Evolutionary conservation across 1,140 invertebrate species (phyloP).

Genomic region (Helicoverpa armigera): DNA sequence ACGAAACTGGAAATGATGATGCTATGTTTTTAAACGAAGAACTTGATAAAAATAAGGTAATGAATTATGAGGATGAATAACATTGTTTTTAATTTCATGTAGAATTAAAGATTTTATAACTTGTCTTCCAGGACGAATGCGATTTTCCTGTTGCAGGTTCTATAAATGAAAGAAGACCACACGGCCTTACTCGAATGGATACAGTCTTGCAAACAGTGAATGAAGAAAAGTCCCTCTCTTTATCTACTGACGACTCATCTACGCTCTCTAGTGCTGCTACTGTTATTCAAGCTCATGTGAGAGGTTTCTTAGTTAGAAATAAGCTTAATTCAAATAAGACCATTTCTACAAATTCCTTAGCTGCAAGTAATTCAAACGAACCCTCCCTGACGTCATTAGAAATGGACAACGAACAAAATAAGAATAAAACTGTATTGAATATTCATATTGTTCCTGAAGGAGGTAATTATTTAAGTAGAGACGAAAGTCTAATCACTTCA

Average conservation of each 20-base stretch:
- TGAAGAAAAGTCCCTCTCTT: slow-evolving; percentile 82
- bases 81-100: neutral
- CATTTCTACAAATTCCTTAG: slow-evolving; percentile 66
- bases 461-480: slow-evolving; percentile 72
- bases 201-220: slow-evolving; percentile 83
- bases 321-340: slow-evolving; percentile 75
- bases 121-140: slow-evolving; percentile 65
- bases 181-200: slow-evolving; percentile 79
- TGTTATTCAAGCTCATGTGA: slow-evolving; percentile 79
- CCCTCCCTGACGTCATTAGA: slow-evolving; percentile 67
- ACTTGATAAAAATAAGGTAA: slow-evolving; percentile 69
- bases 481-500: slow-evolving; percentile 79
- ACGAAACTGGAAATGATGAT: slow-evolving; percentile 71
- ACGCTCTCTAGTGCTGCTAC: slow-evolving; percentile 82
- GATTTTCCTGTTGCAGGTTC: slow-evolving; percentile 50
- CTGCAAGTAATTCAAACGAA: slow-evolving; percentile 67
- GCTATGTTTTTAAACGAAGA: slow-evolving; percentile 69
- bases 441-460: slow-evolving; percentile 81
- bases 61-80: neutral
- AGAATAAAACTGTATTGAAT: slow-evolving; percentile 80
- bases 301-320: slow-evolving; percentile 80
- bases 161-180: slow-evolving; percentile 66
- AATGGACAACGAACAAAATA: slow-evolving; percentile 63
- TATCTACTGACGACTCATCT: slow-evolving; percentile 82
- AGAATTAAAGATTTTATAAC: neutral